These are phyloP conservation scores for Ormia ochracea DNA, from an alignment of 2,888 invertebrate species.

Conservation along the genomic window DNA sequence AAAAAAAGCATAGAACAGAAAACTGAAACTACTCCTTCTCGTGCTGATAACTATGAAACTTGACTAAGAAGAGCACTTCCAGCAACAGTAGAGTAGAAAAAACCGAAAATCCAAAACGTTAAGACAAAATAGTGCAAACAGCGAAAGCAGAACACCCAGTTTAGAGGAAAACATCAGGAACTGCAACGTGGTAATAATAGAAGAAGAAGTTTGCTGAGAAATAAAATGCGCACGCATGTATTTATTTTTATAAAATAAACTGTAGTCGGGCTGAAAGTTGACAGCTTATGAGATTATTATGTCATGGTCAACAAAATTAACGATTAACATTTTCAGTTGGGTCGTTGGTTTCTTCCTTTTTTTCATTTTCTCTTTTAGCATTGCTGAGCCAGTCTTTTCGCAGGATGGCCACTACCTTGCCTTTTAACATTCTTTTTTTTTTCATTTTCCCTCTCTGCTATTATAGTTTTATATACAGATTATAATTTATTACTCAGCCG, in stretches of 20 bases:
- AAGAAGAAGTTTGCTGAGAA: neutral
- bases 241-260: conserved; percentile 63
- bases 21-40: conserved; percentile 42
- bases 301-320: conserved; percentile 64
- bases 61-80: conserved; percentile 5
- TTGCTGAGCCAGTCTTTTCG: neutral
- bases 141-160: conserved; percentile 53
- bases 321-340: conserved; percentile 54
- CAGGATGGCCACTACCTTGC: conserved; percentile 7
- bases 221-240: conserved; percentile 62
- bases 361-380: neutral
- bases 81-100: conserved; percentile 18
- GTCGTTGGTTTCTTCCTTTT: neutral
- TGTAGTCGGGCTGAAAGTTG: conserved; percentile 64
- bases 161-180: neutral
- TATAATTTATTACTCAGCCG: conserved; percentile 54
- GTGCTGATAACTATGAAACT: conserved; percentile 42
- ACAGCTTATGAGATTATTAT: conserved; percentile 67
- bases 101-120: neutral
- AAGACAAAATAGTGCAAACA: neutral
- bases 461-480: conserved; percentile 6
- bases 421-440: conserved; percentile 1
- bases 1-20: neutral
- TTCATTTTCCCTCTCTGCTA: neutral
- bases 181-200: conserved; percentile 4